These are phyloP conservation scores for Bellardia pandia DNA, from an alignment of 2,888 invertebrate genomes.

Conservation along the genomic window DNA sequence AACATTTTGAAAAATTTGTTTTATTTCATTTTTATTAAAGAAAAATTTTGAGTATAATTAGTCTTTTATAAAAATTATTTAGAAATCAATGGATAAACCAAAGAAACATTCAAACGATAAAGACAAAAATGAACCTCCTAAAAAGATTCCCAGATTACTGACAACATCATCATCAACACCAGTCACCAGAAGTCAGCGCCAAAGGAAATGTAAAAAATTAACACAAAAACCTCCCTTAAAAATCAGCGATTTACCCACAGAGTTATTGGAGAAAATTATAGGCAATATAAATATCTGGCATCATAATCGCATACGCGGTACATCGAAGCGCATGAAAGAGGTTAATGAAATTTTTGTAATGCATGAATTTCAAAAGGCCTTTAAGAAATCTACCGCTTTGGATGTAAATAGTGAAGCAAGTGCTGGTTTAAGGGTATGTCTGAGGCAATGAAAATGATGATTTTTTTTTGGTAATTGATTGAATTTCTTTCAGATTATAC, in stretches of 20 bases:
- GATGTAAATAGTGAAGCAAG: conserved; percentile 75
- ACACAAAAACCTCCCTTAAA: conserved; percentile 34
- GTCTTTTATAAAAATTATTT: too few relatives aligned
- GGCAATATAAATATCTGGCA: conserved; percentile 78
- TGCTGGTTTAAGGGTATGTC: conserved; percentile 74
- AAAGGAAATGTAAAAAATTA: conserved; percentile 19
- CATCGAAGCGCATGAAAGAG: conserved; percentile 75
- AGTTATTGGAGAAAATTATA: conserved; percentile 77
- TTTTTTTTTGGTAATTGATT: background rate
- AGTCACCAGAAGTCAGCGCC: background rate
- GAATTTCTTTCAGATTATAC: conserved; percentile 73
- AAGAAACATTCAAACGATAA: background rate
- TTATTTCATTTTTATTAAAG: background rate
- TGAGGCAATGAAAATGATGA: background rate
- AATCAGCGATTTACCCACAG: conserved; percentile 76
- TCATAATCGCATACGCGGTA: conserved; percentile 78
- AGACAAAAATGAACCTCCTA: conserved; percentile 52
- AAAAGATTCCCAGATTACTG: conserved; percentile 51
- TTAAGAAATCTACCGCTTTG: conserved; percentile 42
- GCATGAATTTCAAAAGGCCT: conserved; percentile 76
- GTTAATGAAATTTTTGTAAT: conserved; percentile 76
- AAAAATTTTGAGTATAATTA: background rate
- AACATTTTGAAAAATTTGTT: background rate
- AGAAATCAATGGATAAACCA: background rate
- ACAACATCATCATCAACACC: conserved; percentile 1